These are phyloP conservation scores for Steinernema feltiae DNA, from an alignment of 1,140 invertebrate species.

Conservation along the genomic window DNA sequence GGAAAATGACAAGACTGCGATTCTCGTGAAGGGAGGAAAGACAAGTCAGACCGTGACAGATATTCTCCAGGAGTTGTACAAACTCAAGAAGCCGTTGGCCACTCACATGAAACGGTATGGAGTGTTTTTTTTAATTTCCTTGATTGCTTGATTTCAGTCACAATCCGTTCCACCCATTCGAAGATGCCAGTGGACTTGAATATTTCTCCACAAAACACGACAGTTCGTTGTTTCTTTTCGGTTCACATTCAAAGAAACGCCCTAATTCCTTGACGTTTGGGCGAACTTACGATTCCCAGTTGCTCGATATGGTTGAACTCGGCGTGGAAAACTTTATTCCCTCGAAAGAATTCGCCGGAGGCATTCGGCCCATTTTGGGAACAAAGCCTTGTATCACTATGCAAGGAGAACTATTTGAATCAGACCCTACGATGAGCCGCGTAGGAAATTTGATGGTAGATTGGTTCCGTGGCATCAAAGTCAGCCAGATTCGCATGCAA, in stretches of 20 bases:
- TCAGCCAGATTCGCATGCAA: conserved; percentile 74
- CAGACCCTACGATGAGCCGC: conserved; percentile 69
- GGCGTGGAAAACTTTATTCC: conserved; percentile 76
- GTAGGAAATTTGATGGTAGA: conserved; percentile 82
- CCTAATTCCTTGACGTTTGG: conserved; percentile 84
- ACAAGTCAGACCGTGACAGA: conserved; percentile 71
- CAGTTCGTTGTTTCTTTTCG: conserved; percentile 79
- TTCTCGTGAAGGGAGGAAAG: conserved; percentile 79
- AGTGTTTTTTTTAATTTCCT: not conserved
- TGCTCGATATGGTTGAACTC: conserved; percentile 94
- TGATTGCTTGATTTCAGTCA: conserved; percentile 60
- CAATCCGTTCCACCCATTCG: conserved; percentile 79
- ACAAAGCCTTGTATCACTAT: conserved; percentile 87
- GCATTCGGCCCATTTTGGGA: conserved; percentile 63
- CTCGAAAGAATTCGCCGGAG: conserved; percentile 73
- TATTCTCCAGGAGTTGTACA: conserved; percentile 75
- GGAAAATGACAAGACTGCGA: conserved; percentile 76
- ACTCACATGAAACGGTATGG: conserved; percentile 47
- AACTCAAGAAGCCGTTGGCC: conserved; percentile 61
- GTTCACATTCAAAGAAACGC: conserved; percentile 75
- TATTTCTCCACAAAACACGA: conserved; percentile 78
- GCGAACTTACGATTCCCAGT: conserved; percentile 77
- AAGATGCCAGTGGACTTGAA: conserved; percentile 75
- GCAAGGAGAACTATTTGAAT: conserved; percentile 83
- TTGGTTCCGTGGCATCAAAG: conserved; percentile 81